These are phyloP conservation scores for Brienomyrus longianalis DNA, from an alignment of 2,113 vertebrate species.

Conservation along the genomic window DNA sequence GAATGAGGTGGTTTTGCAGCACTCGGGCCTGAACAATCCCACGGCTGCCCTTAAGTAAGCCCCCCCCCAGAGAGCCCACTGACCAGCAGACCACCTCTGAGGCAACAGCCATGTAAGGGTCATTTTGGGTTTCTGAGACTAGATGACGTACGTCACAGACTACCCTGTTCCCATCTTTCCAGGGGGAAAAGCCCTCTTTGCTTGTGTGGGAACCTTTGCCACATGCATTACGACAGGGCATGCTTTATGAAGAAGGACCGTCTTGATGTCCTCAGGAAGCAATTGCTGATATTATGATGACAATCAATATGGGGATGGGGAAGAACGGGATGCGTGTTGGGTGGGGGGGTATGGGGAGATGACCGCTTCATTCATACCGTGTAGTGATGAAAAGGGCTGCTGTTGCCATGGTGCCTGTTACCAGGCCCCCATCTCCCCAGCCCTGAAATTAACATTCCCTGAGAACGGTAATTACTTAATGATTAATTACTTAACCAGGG, in stretches of 20 bases:
- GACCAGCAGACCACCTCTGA: not conserved
- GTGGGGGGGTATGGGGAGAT: not conserved
- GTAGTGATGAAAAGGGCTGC: not conserved
- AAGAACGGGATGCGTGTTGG: not conserved
- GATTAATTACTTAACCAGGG: not conserved
- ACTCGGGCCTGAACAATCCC: not conserved
- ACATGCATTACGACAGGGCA: not conserved
- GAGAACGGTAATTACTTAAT: constrained; percentile 2
- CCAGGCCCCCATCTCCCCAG: not conserved
- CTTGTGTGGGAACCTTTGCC: not conserved
- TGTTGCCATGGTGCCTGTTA: not conserved
- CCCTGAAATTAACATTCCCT: not conserved
- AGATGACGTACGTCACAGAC: not conserved
- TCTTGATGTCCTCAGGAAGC: not conserved
- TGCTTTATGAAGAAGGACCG: not conserved
- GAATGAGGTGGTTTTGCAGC: not conserved
- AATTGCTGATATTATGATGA: not conserved
- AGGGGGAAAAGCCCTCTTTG: not conserved
- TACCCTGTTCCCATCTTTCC: not conserved
- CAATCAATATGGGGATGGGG: not conserved
- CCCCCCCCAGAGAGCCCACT: not conserved
- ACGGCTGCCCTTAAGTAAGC: not conserved
- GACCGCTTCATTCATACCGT: no score
- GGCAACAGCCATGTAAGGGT: not conserved
- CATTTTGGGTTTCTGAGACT: not conserved